Conservation (phyloP, 2,888 invertebrate genomes). For the Cantharis rufa region DNA sequence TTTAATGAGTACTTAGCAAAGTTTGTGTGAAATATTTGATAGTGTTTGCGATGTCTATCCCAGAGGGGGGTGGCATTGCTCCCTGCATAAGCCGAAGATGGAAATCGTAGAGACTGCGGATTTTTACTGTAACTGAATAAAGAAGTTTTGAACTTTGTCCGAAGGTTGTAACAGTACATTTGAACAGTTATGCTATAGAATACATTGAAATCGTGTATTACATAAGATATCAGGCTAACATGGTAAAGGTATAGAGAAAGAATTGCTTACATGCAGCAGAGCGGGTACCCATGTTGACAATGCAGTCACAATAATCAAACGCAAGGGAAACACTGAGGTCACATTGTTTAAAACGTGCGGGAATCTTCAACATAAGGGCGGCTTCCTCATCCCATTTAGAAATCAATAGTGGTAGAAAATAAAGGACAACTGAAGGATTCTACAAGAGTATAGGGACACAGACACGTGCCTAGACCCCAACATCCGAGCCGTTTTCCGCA, state of each 20-base stretch:
- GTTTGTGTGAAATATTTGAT: conserved; percentile 98
- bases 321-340: conserved; percentile 59
- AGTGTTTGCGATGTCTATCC: conserved; percentile 95
- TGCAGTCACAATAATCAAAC: conserved; percentile 60
- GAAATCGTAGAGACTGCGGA: conserved; percentile 95
- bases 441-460: conserved; percentile 52
- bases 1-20: conserved; percentile 74
- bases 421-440: conserved; percentile 53
- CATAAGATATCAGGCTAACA: conserved; percentile 8
- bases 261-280: conserved; percentile 87
- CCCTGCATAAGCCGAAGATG: conserved; percentile 91
- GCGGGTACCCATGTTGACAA: conserved; percentile 85
- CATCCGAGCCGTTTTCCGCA: conserved; percentile 43
- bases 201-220: conserved; percentile 16
- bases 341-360: conserved; percentile 59
- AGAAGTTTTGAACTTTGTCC: conserved; percentile 5
- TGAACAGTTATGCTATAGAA: conserved; percentile 12
- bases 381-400: conserved; percentile 55
- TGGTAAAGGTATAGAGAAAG: conserved; percentile 29
- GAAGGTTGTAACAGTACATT: conserved; percentile 4
- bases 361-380: conserved; percentile 59
- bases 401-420: conserved; percentile 55
- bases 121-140: conserved; percentile 90
- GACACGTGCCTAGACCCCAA: conserved; percentile 51
- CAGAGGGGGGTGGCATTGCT: conserved; percentile 89